Evolutionary conservation across 1,140 invertebrate genomes (phyloP).

Genomic region (Pissodes strobi): DNA sequence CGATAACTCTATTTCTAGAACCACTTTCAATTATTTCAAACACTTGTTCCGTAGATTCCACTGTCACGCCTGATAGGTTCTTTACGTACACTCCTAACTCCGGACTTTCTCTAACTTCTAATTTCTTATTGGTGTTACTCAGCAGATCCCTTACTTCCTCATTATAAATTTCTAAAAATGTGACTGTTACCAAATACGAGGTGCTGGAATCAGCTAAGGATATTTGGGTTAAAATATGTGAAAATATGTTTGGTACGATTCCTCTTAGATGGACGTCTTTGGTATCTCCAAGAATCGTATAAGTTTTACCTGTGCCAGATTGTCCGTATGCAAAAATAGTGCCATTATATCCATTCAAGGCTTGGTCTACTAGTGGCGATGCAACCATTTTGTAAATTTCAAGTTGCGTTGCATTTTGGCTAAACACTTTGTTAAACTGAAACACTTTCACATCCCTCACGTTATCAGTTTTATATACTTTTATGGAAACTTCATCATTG

Average conservation of each 20-base stretch:
- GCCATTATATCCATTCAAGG: conserved; percentile 93
- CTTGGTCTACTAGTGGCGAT: conserved; percentile 87
- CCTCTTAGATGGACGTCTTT: conserved; percentile 61
- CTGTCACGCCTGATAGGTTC: conserved; percentile 55
- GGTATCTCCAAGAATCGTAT: conserved; percentile 86
- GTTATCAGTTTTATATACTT: conserved; percentile 71
- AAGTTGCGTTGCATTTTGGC: conserved; percentile 80
- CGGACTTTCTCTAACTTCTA: conserved; percentile 74
- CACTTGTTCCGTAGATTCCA: conserved; percentile 78
- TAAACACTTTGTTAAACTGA: conserved; percentile 90
- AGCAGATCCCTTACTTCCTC: conserved; percentile 93
- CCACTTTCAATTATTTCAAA: conserved; percentile 83
- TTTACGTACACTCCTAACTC: conserved; percentile 68
- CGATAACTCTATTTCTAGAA: conserved; percentile 83
- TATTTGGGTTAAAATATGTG: conserved; percentile 94
- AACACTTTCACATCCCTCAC: conserved; percentile 27
- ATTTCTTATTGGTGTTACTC: conserved; percentile 63
- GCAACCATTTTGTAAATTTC: conserved; percentile 95
- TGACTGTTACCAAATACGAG: conserved; percentile 87
- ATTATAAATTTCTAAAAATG: conserved; percentile 95
- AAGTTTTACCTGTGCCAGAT: conserved; percentile 94
- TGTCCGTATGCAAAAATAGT: conserved; percentile 97
- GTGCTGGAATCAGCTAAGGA: conserved; percentile 62
- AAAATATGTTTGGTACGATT: conserved; percentile 94
- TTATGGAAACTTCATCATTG: conserved; percentile 70